phyloP scores from a whole-genome alignment of 1,140 invertebrate species.

The Calephelis virginiensis region DNA sequence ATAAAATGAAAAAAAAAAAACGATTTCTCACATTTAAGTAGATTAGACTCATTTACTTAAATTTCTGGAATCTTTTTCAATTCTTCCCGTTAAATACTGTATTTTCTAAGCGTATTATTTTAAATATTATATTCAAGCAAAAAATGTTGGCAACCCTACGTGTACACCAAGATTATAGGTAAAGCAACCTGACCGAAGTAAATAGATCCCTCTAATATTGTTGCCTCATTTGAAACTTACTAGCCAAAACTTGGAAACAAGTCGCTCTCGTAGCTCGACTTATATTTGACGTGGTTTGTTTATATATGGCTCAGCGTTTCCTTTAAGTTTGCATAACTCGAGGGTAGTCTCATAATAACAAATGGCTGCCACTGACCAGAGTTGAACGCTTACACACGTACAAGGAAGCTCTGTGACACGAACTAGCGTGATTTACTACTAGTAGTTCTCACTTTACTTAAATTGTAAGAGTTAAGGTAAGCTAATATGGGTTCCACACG shows the following conservation, averaged over 20 bases:
- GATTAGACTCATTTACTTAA: too few species aligned
- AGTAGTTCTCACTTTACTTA: constrained; percentile 40
- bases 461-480: constrained; percentile 20
- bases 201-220: constrained; percentile 16
- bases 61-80: too few species aligned
- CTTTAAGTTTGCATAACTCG: constrained; percentile 71
- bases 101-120: too few species aligned
- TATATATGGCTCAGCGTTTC: constrained; percentile 69
- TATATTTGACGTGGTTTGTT: constrained; percentile 64
- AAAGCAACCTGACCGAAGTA: constrained; percentile 24
- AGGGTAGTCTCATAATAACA: constrained; percentile 76
- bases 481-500: background rate
- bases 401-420: constrained; percentile 67
- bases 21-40: too few species aligned
- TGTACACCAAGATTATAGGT: constrained; percentile 62
- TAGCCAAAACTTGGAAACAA: background rate
- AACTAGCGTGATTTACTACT: constrained; percentile 60
- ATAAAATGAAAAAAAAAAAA: too few species aligned
- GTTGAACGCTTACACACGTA: constrained; percentile 70
- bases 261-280: constrained; percentile 40
- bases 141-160: too few species aligned
- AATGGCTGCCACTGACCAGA: constrained; percentile 65
- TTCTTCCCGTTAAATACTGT: too few species aligned
- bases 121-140: too few species aligned
- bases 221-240: constrained; percentile 8